Conservation (phyloP, 2,888 invertebrate genomes). For the Marronus borbonicus region DNA sequence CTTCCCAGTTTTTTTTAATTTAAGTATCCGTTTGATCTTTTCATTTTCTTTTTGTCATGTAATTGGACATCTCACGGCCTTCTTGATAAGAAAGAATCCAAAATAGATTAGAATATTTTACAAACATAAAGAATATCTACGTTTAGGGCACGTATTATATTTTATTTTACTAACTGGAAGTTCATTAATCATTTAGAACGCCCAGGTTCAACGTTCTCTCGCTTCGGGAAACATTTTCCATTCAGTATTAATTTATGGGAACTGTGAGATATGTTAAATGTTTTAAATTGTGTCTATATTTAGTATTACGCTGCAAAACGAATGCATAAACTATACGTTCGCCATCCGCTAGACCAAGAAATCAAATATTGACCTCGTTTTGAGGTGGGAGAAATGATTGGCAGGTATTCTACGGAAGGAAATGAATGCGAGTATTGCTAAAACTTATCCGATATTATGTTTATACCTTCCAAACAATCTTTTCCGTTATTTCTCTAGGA, state of each 20-base stretch:
- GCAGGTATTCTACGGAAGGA: no score
- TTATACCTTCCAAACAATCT: no score
- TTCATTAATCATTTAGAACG: conserved; percentile 53
- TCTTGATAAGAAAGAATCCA: conserved; percentile 23
- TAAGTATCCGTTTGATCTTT: background rate
- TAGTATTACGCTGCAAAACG: no score
- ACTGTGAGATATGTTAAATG: background rate
- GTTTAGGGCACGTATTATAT: conserved; percentile 50
- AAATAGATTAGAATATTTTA: conserved; percentile 50
- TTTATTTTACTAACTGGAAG: conserved; percentile 51
- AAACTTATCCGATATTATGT: no score
- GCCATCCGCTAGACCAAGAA: background rate
- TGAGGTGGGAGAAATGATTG: background rate
- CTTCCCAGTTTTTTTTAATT: conserved; percentile 9
- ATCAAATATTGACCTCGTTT: background rate
- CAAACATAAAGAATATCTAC: conserved; percentile 47
- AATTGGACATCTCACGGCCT: conserved; percentile 16
- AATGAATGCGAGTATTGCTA: no score
- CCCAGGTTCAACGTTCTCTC: conserved; percentile 1
- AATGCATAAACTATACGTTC: background rate
- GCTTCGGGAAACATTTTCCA: background rate
- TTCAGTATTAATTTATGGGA: conserved; percentile 14
- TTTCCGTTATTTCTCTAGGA: background rate
- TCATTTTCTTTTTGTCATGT: background rate
- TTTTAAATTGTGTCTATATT: background rate